A percentile compares a stretch with the other conserved stretches of the same genome.
phyloP scores from a whole-genome alignment of 1,140 invertebrate species.

The Helicorthomorpha holstii region DNA sequence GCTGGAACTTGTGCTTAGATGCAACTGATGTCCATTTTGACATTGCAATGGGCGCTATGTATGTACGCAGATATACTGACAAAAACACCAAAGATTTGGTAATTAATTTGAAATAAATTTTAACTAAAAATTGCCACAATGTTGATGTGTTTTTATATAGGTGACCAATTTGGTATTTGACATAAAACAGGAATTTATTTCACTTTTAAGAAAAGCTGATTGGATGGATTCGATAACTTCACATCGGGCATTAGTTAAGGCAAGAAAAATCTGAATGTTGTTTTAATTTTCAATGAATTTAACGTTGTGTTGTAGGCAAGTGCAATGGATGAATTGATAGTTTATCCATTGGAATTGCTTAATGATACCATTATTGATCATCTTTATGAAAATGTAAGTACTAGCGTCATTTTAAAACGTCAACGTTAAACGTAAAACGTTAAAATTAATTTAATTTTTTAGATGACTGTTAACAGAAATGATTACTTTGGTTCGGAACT shows the following conservation, averaged over 20 bases:
- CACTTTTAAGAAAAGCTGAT: constrained; percentile 5
- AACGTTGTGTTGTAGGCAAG: no score
- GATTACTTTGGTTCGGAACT: no score
- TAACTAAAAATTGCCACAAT: not conserved
- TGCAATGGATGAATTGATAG: no score
- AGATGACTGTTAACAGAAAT: no score
- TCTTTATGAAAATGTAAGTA: no score
- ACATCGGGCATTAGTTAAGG: not conserved
- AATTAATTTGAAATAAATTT: not conserved
- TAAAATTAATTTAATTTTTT: no score
- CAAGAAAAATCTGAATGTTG: no score
- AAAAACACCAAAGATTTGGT: constrained; percentile 9
- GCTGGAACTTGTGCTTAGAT: constrained; percentile 71
- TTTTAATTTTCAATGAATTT: no score
- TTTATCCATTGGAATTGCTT: no score
- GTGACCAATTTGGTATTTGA: constrained; percentile 1
- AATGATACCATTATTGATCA: no score
- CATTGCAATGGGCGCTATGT: constrained; percentile 16
- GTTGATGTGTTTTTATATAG: not conserved
- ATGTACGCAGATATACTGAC: constrained; percentile 16
- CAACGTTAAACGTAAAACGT: no score
- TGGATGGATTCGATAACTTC: constrained; percentile 5
- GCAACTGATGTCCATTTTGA: constrained; percentile 44
- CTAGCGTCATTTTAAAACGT: no score
- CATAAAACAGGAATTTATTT: constrained; percentile 3